phyloP scores from a whole-genome alignment of 2,888 invertebrate species.

The Dolomedes plantarius region DNA sequence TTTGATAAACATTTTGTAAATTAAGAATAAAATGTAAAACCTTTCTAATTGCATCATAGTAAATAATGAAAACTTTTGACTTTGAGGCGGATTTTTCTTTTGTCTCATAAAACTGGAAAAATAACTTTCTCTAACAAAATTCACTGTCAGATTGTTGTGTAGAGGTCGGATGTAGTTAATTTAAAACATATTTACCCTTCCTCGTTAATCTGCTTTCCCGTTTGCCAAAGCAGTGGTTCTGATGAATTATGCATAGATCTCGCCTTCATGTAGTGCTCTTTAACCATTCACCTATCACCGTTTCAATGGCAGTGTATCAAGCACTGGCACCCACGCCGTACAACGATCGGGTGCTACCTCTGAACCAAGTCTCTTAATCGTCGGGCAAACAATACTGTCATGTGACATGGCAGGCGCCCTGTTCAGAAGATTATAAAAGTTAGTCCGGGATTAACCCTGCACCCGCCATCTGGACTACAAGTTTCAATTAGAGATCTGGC shows the following conservation, averaged over 20 bases:
- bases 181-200: not conserved
- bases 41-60: no score
- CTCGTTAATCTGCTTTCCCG: not conserved
- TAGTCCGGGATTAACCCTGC: not conserved
- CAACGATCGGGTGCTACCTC: not conserved
- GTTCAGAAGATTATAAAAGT: conserved; percentile 1
- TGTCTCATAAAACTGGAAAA: no score
- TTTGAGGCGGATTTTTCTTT: no score
- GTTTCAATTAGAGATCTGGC: not conserved
- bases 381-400: conserved; percentile 27
- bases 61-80: no score
- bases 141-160: no score
- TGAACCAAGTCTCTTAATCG: conserved; percentile 43
- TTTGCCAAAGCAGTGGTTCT: not conserved
- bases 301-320: not conserved
- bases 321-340: not conserved
- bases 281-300: not conserved
- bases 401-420: not conserved
- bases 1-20: no score
- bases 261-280: not conserved
- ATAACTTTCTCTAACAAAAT: no score
- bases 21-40: no score
- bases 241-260: not conserved
- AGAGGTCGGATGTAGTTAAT: no score
- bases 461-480: not conserved